phyloP scores from a whole-genome alignment of 2,888 invertebrate species.

The Himalopsyche anomala region DNA sequence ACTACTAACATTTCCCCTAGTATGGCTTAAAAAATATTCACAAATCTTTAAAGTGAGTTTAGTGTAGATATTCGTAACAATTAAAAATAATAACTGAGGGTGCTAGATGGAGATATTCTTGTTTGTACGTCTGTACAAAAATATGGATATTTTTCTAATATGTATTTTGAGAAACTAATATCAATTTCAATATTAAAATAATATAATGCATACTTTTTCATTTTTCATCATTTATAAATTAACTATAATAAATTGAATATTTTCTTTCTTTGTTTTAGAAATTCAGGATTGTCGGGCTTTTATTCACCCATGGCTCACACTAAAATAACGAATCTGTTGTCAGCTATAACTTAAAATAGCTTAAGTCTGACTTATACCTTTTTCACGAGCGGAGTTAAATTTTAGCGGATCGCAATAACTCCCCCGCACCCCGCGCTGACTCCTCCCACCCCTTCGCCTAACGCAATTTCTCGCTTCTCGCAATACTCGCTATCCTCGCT shows the following conservation, averaged over 20 bases:
- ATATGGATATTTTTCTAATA: no score
- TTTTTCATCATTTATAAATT: no score
- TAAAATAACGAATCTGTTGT: conserved; percentile 49
- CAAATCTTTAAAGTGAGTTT: no score
- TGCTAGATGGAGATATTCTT: no score
- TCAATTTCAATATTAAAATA: no score
- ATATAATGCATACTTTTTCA: no score
- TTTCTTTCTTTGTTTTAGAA: not conserved
- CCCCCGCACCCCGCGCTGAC: conserved; percentile 23
- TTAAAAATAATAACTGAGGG: no score
- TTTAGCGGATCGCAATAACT: conserved; percentile 46
- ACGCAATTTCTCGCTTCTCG: conserved; percentile 4
- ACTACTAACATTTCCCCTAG: no score
- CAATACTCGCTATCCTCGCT: not conserved
- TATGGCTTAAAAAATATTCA: no score
- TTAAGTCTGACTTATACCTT: conserved; percentile 48
- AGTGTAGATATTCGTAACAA: no score
- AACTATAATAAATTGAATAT: not conserved
- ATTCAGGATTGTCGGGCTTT: not conserved
- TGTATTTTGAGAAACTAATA: no score
- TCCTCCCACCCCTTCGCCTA: not conserved
- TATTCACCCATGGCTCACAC: conserved; percentile 17
- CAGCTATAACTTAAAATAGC: conserved; percentile 51
- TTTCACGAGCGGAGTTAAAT: conserved; percentile 50
- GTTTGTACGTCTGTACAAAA: no score